Conservation (phyloP, 2,888 invertebrate species). For the Apodemia hepburni region DNA sequence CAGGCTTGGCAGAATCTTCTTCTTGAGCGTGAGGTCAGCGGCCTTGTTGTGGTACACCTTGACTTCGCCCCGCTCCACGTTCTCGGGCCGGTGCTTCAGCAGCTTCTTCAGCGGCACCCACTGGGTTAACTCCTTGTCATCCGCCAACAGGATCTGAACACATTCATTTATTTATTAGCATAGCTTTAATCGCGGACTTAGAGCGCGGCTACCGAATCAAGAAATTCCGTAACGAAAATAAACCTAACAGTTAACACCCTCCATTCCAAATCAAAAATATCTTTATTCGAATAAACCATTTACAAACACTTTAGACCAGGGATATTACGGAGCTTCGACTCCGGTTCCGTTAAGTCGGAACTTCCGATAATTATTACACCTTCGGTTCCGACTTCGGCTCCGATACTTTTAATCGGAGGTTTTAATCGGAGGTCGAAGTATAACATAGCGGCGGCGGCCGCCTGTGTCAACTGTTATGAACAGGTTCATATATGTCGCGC, state of each 20-base stretch:
- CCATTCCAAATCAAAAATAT: no score
- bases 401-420: neutral
- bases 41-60: slow-evolving; percentile 87
- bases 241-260: no score
- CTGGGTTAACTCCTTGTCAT: slow-evolving; percentile 95
- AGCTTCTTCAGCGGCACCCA: slow-evolving; percentile 97
- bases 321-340: no score
- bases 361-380: no score
- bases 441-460: neutral
- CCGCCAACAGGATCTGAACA: slow-evolving; percentile 90
- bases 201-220: no score
- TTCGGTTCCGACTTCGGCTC: neutral
- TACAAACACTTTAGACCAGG: no score
- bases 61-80: slow-evolving; percentile 90
- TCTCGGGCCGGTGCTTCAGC: slow-evolving; percentile 86
- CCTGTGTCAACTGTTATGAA: neutral
- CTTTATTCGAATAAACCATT: no score
- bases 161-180: no score
- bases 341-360: no score
- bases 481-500: neutral
- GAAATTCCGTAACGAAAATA: no score
- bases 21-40: slow-evolving; percentile 86
- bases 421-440: neutral
- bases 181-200: no score
- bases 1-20: slow-evolving; percentile 88